These are phyloP conservation scores for Helicoverpa zea DNA, from an alignment of 1,140 invertebrate species.

Conservation along the genomic window DNA sequence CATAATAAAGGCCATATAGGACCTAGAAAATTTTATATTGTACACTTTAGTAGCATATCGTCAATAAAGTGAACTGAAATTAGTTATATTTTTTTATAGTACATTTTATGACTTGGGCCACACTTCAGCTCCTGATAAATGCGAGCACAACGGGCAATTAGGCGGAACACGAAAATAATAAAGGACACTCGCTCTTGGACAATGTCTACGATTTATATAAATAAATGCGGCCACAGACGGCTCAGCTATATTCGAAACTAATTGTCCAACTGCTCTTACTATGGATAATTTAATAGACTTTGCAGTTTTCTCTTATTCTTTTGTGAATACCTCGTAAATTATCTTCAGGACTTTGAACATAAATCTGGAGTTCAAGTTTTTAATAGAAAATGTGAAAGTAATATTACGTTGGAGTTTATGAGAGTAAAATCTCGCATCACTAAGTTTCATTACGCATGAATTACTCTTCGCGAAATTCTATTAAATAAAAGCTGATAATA, in stretches of 20 bases:
- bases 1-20: no score
- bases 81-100: not conserved
- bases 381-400: not conserved
- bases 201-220: conserved; percentile 25
- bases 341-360: no score
- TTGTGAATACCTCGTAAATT: not conserved
- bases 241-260: not conserved
- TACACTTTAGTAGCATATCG: no score
- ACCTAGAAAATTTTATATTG: no score
- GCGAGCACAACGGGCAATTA: conserved; percentile 63
- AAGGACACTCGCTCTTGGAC: conserved; percentile 59
- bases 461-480: no score
- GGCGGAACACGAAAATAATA: conserved; percentile 66
- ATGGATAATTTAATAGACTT: not conserved
- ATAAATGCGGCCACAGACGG: not conserved
- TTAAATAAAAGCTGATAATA: not conserved
- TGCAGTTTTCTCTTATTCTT: not conserved
- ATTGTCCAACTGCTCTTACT: not conserved
- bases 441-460: not conserved
- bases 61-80: not conserved
- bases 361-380: no score
- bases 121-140: conserved; percentile 60
- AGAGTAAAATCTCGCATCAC: not conserved
- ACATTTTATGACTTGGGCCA: conserved; percentile 14
- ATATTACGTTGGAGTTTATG: not conserved